phyloP scores from a whole-genome alignment of 1,140 invertebrate species.

The Grapholita molesta region DNA sequence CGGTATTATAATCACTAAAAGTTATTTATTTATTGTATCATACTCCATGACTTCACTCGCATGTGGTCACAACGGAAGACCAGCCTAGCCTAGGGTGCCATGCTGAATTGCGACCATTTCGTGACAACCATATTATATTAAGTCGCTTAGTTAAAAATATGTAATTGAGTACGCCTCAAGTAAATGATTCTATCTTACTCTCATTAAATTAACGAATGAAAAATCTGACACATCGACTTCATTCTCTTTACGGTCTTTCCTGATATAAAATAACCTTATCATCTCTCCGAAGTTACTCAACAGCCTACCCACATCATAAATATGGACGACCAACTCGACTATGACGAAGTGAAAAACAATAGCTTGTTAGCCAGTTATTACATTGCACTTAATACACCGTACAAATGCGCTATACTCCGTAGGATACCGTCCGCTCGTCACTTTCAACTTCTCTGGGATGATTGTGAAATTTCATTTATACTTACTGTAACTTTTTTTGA shows the following conservation, averaged over 20 bases:
- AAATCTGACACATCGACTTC: not conserved
- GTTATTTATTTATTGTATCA: too few species aligned
- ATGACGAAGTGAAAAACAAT: slow-evolving; percentile 31
- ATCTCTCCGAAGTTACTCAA: not conserved
- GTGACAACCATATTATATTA: too few species aligned
- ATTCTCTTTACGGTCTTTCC: not conserved
- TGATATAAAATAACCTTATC: not conserved
- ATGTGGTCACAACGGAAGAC: too few species aligned
- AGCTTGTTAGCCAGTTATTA: slow-evolving; percentile 33
- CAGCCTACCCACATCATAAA: not conserved
- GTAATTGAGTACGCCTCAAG: too few species aligned
- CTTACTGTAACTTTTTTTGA: too few species aligned
- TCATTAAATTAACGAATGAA: not conserved
- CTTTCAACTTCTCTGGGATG: not conserved
- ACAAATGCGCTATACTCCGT: not conserved
- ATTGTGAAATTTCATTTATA: not conserved
- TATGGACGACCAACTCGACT: slow-evolving; percentile 14
- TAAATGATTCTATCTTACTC: too few species aligned
- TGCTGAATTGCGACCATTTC: too few species aligned
- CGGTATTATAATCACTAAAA: too few species aligned
- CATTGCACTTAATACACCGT: not conserved
- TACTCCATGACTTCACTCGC: too few species aligned
- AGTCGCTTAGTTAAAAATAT: too few species aligned
- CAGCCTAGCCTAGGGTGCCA: too few species aligned
- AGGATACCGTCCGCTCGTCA: not conserved